phyloP scores from a whole-genome alignment of 2,113 vertebrate species.

The Mesoclemmys tuberculata region DNA sequence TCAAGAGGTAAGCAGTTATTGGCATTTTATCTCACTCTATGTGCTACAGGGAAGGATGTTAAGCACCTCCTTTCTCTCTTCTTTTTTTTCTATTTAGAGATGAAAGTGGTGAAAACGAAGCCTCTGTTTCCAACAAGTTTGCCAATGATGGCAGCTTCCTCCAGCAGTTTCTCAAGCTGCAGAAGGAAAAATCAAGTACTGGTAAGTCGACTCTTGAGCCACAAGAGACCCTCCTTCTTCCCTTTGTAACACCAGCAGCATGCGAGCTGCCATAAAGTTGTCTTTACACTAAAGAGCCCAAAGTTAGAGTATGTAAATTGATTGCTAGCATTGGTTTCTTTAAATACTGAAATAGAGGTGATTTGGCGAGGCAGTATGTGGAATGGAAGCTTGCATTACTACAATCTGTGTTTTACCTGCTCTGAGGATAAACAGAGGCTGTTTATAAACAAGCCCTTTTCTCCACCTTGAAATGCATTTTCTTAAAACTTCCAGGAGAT shows the following conservation, averaged over 20 bases:
- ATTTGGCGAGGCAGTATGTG: background rate
- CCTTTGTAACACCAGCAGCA: too few species aligned
- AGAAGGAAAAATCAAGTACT: constrained; percentile 86
- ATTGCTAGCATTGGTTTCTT: background rate
- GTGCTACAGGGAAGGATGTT: background rate
- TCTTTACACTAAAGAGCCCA: background rate
- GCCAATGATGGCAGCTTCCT: constrained; percentile 96
- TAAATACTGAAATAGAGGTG: background rate
- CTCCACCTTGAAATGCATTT: background rate
- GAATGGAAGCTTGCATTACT: background rate
- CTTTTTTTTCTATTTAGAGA: constrained; percentile 65
- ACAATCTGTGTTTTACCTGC: background rate
- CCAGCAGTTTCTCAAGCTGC: constrained; percentile 96
- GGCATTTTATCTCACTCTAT: fast-evolving
- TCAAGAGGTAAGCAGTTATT: fast-evolving
- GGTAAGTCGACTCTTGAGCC: constrained; percentile 35
- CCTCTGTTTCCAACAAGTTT: constrained; percentile 89
- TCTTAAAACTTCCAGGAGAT: background rate
- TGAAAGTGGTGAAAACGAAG: constrained; percentile 70
- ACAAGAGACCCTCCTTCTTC: background rate
- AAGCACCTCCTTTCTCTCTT: background rate
- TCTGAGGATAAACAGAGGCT: background rate
- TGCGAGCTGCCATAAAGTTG: background rate
- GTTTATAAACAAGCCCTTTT: background rate
- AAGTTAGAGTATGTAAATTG: background rate